Base-by-base conservation (phyloP, 2,113 vertebrate species). In the Nibea coibor region DNA sequence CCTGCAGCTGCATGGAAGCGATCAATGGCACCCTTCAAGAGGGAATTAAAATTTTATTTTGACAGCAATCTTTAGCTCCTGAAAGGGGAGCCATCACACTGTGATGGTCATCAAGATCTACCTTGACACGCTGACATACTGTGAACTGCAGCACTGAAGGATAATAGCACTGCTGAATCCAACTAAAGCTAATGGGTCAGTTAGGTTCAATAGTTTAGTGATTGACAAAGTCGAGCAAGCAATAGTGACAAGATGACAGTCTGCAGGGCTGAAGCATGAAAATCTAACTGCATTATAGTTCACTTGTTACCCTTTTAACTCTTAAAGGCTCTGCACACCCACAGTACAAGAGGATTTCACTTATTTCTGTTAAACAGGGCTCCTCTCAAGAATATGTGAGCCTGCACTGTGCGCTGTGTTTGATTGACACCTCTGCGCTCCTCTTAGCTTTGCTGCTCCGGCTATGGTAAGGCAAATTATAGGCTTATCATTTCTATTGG, bases 1-100 rank as follows among this genome's bases (percentile, higher is more conserved):
- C 75, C 74, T 78, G 77, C 80, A 81, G 74, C 48, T 80, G 48
- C 53, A 66, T 16, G 61, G 59, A 69, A 54, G 72, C 19, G 9
- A 68, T 84, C 28, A 48, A 77, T 75, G 7, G 15, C 8, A 39
- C 51, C 81, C 57, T 86, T 92, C 4, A 92, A 90, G 93, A 92
- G 90, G 20, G 88, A 95, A 96, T 95, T 94, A 94, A 95, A 95
- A 91, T 95, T 94, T 95, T 92, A 94, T 92, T 54, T 74, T 84
- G 88, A 93, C 94, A 94, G 90, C 90, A 92, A 93, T 96, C 92
- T 90, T 89, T 91, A 92, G 93, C 92, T 93, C 87, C 92, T 93
- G 91, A 54, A 76, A 68, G 73, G 42, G 48, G 71, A 22, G 87
- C 75, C 69, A 93, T 96, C 94, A 95, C 95, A 94, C 91, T 94